phyloP scores from a whole-genome alignment of 2,113 vertebrate genomes.

The Pungitius pungitius region DNA sequence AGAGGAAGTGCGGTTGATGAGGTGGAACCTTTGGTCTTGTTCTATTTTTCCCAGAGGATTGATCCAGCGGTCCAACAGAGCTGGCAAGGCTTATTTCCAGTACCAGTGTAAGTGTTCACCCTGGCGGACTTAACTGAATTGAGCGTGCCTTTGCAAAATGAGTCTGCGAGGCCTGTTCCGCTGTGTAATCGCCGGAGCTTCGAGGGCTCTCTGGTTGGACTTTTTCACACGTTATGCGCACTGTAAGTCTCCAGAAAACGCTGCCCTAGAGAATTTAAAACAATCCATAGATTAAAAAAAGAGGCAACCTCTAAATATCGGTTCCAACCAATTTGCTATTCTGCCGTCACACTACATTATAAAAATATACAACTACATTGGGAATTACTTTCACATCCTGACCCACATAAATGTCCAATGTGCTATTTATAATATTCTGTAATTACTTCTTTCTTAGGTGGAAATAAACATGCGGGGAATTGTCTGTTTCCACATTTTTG shows the following conservation, averaged over 20 bases:
- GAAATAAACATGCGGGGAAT: background rate
- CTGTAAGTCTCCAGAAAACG: conserved; percentile 8
- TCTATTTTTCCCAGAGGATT: conserved; percentile 62
- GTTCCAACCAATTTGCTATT: background rate
- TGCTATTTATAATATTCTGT: background rate
- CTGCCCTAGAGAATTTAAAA: conserved; percentile 11
- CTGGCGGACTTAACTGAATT: conserved; percentile 9
- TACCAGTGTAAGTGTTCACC: conserved; percentile 30
- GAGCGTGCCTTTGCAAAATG: background rate
- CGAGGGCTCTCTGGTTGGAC: conserved; percentile 40
- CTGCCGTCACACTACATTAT: background rate
- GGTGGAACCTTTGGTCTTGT: conserved; percentile 67
- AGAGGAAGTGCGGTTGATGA: conserved; percentile 65
- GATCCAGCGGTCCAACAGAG: conserved; percentile 41
- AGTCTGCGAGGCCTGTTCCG: conserved; percentile 13
- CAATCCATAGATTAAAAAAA: background rate
- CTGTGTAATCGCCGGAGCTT: conserved; percentile 31
- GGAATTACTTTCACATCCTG: background rate
- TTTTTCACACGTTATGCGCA: conserved; percentile 38
- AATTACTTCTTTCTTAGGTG: background rate
- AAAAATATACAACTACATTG: background rate
- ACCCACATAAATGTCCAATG: background rate
- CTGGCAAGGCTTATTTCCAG: conserved; percentile 41
- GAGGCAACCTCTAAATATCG: background rate
- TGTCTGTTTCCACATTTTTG: background rate